phyloP scores from a whole-genome alignment of 2,888 invertebrate genomes.

The Macaria notata region DNA sequence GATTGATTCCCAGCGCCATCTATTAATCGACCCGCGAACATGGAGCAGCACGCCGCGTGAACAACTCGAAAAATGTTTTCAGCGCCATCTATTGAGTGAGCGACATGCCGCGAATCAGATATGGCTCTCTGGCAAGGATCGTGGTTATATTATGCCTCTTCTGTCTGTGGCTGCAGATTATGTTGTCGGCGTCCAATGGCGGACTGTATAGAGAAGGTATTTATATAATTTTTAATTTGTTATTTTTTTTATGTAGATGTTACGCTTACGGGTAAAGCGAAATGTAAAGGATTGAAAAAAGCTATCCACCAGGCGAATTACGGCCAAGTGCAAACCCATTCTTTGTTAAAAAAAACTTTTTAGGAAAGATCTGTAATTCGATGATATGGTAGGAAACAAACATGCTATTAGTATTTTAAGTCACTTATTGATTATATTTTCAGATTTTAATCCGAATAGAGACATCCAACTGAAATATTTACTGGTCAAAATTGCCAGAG shows the following conservation, averaged over 20 bases:
- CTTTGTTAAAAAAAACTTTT: too few relatives aligned
- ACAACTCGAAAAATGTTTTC: conserved; percentile 38
- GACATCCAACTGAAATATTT: conserved; percentile 6
- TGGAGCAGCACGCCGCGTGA: conserved; percentile 33
- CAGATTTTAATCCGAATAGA: conserved; percentile 2
- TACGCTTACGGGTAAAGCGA: too few relatives aligned
- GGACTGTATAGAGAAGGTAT: conserved; percentile 65
- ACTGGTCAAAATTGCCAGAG: conserved; percentile 3
- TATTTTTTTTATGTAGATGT: background rate
- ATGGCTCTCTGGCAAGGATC: conserved; percentile 68
- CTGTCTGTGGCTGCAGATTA: conserved; percentile 74
- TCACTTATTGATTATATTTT: background rate
- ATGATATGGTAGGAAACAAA: too few relatives aligned
- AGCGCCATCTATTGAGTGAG: conserved; percentile 44
- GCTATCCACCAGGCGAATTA: too few relatives aligned
- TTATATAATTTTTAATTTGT: conserved; percentile 21
- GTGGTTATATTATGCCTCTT: conserved; percentile 67
- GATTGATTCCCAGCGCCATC: conserved; percentile 1
- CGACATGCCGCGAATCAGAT: conserved; percentile 76
- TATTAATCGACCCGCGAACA: conserved; percentile 4
- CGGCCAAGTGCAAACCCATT: too few relatives aligned
- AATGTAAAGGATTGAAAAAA: too few relatives aligned
- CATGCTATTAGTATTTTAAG: too few relatives aligned
- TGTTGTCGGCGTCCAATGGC: conserved; percentile 64
- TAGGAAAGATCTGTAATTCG: too few relatives aligned